Evolutionary conservation across 1,140 invertebrate genomes (phyloP), one percentile per base, ranked within the genome.

Genomic region (Mamestra configurata): DNA sequence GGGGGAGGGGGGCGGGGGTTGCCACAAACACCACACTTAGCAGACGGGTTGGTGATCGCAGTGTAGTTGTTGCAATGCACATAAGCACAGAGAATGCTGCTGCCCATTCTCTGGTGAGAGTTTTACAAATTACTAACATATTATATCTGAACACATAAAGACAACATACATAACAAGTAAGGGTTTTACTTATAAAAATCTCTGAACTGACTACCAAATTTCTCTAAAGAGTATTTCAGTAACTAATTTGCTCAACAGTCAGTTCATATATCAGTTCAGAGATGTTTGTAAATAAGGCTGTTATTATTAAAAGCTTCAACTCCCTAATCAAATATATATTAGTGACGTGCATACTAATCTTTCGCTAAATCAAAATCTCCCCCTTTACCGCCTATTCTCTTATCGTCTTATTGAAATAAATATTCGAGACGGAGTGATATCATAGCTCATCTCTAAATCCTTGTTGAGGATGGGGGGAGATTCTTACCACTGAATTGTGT

Each of bases 321-420:
- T 31, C 1, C 27, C 27, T 1, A 31, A n/a, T n/a, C n/a, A 31
- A 31, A 31, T 46, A 13, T 24, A 24, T 6, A 7, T 27, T 40
- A 37, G 18, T n/a, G 27, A 24, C 4, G 20, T 77, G 40, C 75
- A 77, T 27, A 77, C 57, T 51, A 66, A 66, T 51, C 75, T 66
- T 59, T 46, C 79, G 51, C 22, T 22, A 4, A 72, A 72, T 53
- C 68, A 15, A 57, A 55, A 73, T 15, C 18, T 31, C 18, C 51
- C 51, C 71, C 71, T 35, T 53, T 35, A 22, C 46, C 46, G 5
- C 79, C 79, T 64, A 59, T 83, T 81, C 80, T 79, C 76, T 81
- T 81, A 86, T 81, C 76, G 64, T 72, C 81, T 86, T 86, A 86
- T 86, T 85, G 85, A 86, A 86, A 86, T 85, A 86, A 83, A 86